Conservation (phyloP, 2,113 vertebrate species). For the Elgaria multicarinata region DNA sequence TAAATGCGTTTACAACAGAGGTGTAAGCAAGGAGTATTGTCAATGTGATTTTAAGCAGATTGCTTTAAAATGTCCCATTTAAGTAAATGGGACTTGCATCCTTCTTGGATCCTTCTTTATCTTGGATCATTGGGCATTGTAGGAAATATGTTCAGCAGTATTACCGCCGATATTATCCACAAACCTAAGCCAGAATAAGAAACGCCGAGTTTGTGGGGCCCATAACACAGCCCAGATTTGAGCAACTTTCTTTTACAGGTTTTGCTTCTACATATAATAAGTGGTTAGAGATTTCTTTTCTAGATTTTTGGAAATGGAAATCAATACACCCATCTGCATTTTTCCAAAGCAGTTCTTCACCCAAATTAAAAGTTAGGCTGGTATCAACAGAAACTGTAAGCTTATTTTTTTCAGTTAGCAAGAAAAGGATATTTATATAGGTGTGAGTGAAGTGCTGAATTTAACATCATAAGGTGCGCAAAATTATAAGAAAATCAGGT, state of each 20-base stretch:
- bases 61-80: not conserved
- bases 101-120: not conserved
- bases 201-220: fast-evolving
- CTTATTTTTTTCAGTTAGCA: not conserved
- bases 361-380: not conserved
- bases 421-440: not conserved
- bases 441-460: not conserved
- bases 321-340: fast-evolving
- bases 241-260: not conserved
- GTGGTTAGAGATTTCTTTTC: not conserved
- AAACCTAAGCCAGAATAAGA: slow-evolving; percentile 23
- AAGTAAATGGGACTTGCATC: not conserved
- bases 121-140: fast-evolving
- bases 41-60: not conserved
- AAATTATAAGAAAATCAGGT: not conserved
- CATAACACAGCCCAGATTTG: not conserved
- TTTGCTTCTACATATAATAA: not conserved
- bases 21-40: not conserved
- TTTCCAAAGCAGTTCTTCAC: not conserved
- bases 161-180: fast-evolving
- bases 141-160: not conserved
- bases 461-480: not conserved
- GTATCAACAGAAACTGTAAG: not conserved
- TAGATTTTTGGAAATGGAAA: not conserved
- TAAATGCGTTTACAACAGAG: not conserved